Base-by-base conservation (phyloP, 2,888 invertebrate species). In the Prosopocoilus inquinatus region DNA sequence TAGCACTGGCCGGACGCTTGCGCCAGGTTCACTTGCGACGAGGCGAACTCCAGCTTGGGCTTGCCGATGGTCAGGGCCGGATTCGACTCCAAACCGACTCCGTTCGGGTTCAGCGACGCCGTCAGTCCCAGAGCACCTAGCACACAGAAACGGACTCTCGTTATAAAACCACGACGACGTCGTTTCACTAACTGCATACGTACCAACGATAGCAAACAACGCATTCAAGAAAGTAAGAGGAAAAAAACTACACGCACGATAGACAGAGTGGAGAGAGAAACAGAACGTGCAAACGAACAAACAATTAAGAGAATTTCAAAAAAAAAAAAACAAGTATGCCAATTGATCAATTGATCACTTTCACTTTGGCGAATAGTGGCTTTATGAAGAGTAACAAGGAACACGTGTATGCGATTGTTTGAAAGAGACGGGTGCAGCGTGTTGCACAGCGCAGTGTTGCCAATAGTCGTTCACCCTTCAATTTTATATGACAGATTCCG, bases 31-130 rank as follows among this genome's bases (percentile, higher is more conserved):
- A 75, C 74, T 63, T 75, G 74, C 1, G 73, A 73, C 53, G 74
- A 64, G n/a, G 68, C 58, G 55, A 66, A 66, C 59, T 84, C 84
- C 79, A 84, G 80, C 79, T 83, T 83, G 49, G 78, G 77, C 64
- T 72, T 73, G 63, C 75, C 72, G 64, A 75, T 73, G 35, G 43
- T 47, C 48, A 84, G 75, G 39, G 85, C 83, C 53, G 85, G 83
- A 70, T 84, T 85, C 74, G 84, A 80, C 65, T 85, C 85, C 58
- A 85, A 79, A 61, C 80, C 79, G 60, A 80, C 79, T 55, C 87
- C 86, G 74, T 85, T 86, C 53, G 86, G 86, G 62, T 85, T 83
- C 59, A 88, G 79, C 60, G 84, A 84, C 59, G 86, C 82, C 55
- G 86, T 81, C 66, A 87, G 77, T 69, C 86, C 86, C 75, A 83